These are phyloP conservation scores for Lordiphosa collinella DNA, from an alignment of 1,140 invertebrate species.

Conservation along the genomic window DNA sequence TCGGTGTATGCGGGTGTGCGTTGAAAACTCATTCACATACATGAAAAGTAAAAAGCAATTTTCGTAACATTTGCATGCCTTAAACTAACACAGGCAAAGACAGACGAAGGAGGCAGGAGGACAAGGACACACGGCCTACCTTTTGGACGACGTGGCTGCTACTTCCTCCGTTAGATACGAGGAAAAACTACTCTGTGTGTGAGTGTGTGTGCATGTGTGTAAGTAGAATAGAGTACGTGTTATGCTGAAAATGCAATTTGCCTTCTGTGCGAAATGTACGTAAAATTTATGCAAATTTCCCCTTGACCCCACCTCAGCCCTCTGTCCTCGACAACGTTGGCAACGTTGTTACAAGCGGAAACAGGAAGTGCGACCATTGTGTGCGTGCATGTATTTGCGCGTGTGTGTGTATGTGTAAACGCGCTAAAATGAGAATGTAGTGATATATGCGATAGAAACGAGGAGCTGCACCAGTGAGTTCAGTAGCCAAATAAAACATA, in stretches of 20 bases:
- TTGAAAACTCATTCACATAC: conserved; percentile 56
- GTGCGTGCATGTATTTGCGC: conserved; percentile 10
- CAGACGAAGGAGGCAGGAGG: conserved; percentile 10
- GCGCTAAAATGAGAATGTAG: conserved; percentile 70
- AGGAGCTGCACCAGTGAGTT: conserved; percentile 5
- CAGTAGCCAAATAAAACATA: background rate
- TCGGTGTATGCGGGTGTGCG: background rate
- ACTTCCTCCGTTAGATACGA: background rate
- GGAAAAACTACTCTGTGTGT: conserved; percentile 34
- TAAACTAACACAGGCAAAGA: conserved; percentile 60
- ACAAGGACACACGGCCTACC: conserved; percentile 59
- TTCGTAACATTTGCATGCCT: conserved; percentile 75
- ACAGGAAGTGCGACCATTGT: conserved; percentile 70
- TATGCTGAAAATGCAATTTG: conserved; percentile 76
- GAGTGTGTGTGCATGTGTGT: conserved; percentile 16
- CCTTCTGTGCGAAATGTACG: conserved; percentile 75
- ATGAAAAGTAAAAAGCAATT: conserved; percentile 74
- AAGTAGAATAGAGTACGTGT: conserved; percentile 75
- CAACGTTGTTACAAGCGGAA: conserved; percentile 58
- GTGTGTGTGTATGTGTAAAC: conserved; percentile 29
- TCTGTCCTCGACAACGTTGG: conserved; percentile 20
- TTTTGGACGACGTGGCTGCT: conserved; percentile 19
- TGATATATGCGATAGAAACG: conserved; percentile 58
- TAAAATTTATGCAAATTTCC: conserved; percentile 76
- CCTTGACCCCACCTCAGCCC: conserved; percentile 37